Evolutionary conservation across 2,888 invertebrate genomes (phyloP).

Genomic region (Pristionchus maxplancki): DNA sequence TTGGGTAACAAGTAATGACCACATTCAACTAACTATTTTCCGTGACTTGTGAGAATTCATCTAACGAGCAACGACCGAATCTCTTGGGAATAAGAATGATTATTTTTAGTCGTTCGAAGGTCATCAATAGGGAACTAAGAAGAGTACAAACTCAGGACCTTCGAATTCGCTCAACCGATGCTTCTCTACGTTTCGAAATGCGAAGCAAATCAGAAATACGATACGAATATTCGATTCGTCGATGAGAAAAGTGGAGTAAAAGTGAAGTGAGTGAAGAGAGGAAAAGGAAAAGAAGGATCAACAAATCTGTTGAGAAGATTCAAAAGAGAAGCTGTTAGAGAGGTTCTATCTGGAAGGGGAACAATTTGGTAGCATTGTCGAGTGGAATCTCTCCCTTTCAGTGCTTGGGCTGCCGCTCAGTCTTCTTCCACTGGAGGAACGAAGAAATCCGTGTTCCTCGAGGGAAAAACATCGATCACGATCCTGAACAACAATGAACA

Average conservation of each 20-base stretch:
- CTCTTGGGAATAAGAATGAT: not conserved
- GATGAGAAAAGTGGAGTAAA: conserved; percentile 37
- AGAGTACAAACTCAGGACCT: conserved; percentile 17
- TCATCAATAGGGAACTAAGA: not conserved
- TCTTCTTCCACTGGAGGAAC: not conserved
- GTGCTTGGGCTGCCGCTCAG: conserved; percentile 44
- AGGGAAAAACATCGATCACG: conserved; percentile 9
- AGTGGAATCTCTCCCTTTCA: not conserved
- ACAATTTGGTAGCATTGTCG: not conserved
- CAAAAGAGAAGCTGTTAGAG: not conserved
- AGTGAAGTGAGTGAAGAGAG: not conserved
- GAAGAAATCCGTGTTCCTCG: conserved; percentile 45
- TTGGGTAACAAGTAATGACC: not conserved
- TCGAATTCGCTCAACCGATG: conserved; percentile 45
- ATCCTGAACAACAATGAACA: conserved; percentile 30
- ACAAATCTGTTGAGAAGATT: not conserved
- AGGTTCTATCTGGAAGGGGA: conserved; percentile 15
- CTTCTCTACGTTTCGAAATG: conserved; percentile 32
- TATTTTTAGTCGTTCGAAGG: not conserved
- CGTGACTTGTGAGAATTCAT: not conserved
- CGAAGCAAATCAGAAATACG: conserved; percentile 45
- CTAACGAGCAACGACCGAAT: not conserved
- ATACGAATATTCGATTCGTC: conserved; percentile 28
- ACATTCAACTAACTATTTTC: not conserved
- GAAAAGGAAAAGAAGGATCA: not conserved